These are phyloP conservation scores for Nesometra sesokonis DNA, from an alignment of 35 echinoderm and acorn worm species.

Conservation along the genomic window DNA sequence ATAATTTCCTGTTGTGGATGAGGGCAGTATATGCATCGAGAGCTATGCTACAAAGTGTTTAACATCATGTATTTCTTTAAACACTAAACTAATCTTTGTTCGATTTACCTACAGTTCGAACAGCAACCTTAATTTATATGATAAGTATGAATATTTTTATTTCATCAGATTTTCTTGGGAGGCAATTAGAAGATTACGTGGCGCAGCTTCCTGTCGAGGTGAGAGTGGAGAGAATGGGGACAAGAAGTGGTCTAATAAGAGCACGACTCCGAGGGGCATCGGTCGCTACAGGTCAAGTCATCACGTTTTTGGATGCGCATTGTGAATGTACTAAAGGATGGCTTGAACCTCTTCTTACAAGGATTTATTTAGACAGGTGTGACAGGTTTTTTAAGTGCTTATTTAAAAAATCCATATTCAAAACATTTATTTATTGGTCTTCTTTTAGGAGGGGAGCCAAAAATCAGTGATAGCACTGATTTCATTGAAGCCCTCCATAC, in stretches of 20 bases:
- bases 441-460: too few relatives aligned
- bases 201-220: constrained; percentile 38
- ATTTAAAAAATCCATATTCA: too few relatives aligned
- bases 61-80: background rate
- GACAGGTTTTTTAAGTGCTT: background rate
- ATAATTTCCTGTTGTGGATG: too few relatives aligned
- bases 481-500: too few relatives aligned
- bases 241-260: constrained; percentile 82
- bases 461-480: too few relatives aligned
- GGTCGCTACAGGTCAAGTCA: constrained; percentile 69
- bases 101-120: too few relatives aligned
- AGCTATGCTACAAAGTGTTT: too few relatives aligned
- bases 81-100: too few relatives aligned
- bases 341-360: constrained; percentile 76
- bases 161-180: constrained; percentile 73
- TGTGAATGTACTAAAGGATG: constrained; percentile 94
- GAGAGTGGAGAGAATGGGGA: constrained; percentile 86
- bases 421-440: too few relatives aligned
- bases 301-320: constrained; percentile 90
- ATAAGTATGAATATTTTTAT: too few relatives aligned
- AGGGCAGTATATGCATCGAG: too few relatives aligned
- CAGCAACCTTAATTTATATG: too few relatives aligned
- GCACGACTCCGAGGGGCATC: constrained; percentile 77
- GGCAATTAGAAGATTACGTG: constrained; percentile 76
- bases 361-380: constrained; percentile 83